These are phyloP conservation scores for Melanostoma mellinum DNA, from an alignment of 2,888 invertebrate species.

Conservation along the genomic window DNA sequence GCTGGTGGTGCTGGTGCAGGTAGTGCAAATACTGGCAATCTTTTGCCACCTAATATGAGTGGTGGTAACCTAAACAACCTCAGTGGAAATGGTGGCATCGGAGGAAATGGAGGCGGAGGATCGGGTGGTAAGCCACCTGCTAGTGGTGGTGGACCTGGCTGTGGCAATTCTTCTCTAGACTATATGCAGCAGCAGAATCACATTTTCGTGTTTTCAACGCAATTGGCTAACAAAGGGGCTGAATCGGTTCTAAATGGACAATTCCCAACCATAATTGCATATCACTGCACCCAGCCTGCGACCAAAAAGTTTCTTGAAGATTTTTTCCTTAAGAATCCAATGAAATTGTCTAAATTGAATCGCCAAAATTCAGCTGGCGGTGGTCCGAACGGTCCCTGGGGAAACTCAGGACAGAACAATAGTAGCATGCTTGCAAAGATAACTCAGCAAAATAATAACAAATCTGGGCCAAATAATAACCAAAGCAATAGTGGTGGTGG, in stretches of 20 bases:
- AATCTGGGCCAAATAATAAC: constrained; percentile 59
- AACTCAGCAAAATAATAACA: constrained; percentile 61
- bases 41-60: constrained; percentile 37
- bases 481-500: constrained; percentile 81
- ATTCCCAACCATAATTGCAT: constrained; percentile 95
- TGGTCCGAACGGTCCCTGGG: constrained; percentile 57
- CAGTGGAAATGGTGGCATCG: constrained; percentile 35
- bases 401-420: constrained; percentile 56
- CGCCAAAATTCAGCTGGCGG: constrained; percentile 85
- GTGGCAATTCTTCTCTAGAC: constrained; percentile 75
- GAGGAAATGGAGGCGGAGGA: constrained; percentile 52
- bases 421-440: constrained; percentile 72
- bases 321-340: constrained; percentile 91
- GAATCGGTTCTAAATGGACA: constrained; percentile 95
- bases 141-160: constrained; percentile 56
- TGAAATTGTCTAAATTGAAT: constrained; percentile 93
- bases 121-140: constrained; percentile 66
- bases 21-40: constrained; percentile 33
- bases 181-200: constrained; percentile 98
- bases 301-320: constrained; percentile 95
- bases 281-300: constrained; percentile 96
- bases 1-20: constrained; percentile 18
- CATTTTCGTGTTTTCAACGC: constrained; percentile 98
- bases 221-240: constrained; percentile 96
- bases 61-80: constrained; percentile 54